Base-by-base conservation (phyloP, 2,797 vertebrate genomes). In the Phoeniculus purpureus region DNA sequence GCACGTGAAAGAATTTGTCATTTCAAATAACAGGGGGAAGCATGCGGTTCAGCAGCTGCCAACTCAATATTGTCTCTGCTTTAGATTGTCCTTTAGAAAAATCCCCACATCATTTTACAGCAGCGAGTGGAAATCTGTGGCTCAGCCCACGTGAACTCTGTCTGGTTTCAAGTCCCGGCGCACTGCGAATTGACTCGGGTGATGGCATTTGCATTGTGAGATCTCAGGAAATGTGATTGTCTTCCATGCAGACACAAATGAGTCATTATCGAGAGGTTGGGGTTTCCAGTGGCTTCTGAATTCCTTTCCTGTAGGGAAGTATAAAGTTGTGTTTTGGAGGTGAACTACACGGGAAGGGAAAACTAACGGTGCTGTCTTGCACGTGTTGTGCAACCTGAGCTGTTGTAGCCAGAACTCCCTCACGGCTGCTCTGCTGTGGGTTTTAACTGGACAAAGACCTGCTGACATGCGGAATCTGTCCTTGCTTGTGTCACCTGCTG, bases 211-310 rank as follows among this genome's bases (percentile, higher is more conserved):
- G 31, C 20, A 3, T 43, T 22, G 85, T 31, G 76, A 80, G 51
- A 31, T 32, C 43, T 82, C 62, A 31, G 58, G 61, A 74, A 68
- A 68, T 10, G 16, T 34, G 15, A 4, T 47, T 68, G n/a, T 19
- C 31, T 73, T 90, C 66, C 72, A 34, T 4, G 21, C 12, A 37
- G 43, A 76, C 51, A 45, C 21, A 85, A 92, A 40, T 16, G 0
- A 76, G 8, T 73, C 37, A 0, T 0, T 58, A 66, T 50, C 1
- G 20, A 10, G 43, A 23, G 5, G 3, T 3, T n/a, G 5, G 1
- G 11, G 7, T 77, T 73, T 66, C n/a, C 27, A 40, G 45, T 12
- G 5, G 21, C 60, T 61, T 60, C 18, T n/a, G 13, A 9, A 7
- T 84, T 51, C 29, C 64, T 60, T 58, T 32, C 1, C 25, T 48